Evolutionary conservation across 2,888 invertebrate species (phyloP).

Genomic region (Druceiella hillmani): DNA sequence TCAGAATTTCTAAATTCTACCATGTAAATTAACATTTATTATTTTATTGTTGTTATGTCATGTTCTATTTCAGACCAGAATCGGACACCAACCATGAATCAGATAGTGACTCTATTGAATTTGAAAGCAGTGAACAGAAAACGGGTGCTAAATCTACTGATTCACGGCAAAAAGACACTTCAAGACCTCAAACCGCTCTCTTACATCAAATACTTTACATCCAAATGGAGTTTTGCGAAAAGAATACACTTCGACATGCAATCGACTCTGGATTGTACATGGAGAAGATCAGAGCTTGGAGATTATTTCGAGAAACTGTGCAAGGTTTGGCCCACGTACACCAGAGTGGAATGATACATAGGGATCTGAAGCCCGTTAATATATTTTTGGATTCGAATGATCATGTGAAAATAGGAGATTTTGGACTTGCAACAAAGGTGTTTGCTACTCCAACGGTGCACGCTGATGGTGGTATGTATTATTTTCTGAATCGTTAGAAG

Average conservation of each 20-base stretch:
- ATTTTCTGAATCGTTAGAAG: too few relatives aligned
- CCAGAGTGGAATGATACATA: slow-evolving; percentile 83
- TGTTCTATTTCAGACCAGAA: slow-evolving; percentile 32
- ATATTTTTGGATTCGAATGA: slow-evolving; percentile 93
- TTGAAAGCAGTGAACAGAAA: slow-evolving; percentile 43
- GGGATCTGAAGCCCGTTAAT: slow-evolving; percentile 82
- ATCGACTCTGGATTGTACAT: slow-evolving; percentile 77
- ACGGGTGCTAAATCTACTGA: slow-evolving; percentile 37
- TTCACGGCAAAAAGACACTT: slow-evolving; percentile 30
- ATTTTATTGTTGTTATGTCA: slow-evolving; percentile 11
- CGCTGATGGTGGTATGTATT: too few relatives aligned
- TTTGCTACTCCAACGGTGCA: too few relatives aligned
- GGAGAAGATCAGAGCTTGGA: slow-evolving; percentile 80
- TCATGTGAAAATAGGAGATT: slow-evolving; percentile 97
- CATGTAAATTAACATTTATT: too few relatives aligned
- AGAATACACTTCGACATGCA: slow-evolving; percentile 83
- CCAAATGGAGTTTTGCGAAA: slow-evolving; percentile 99
- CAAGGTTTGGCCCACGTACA: slow-evolving; percentile 88
- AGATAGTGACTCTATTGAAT: slow-evolving; percentile 57
- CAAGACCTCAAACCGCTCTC: slow-evolving; percentile 27
- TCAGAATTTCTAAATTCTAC: too few relatives aligned
- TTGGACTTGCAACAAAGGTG: slow-evolving; percentile 94
- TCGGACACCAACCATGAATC: slow-evolving; percentile 36
- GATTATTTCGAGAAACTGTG: slow-evolving; percentile 90
- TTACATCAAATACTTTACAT: slow-evolving; percentile 72